Evolutionary conservation across 2,113 vertebrate species (phyloP).

Genomic region (Athene cunicularia): DNA sequence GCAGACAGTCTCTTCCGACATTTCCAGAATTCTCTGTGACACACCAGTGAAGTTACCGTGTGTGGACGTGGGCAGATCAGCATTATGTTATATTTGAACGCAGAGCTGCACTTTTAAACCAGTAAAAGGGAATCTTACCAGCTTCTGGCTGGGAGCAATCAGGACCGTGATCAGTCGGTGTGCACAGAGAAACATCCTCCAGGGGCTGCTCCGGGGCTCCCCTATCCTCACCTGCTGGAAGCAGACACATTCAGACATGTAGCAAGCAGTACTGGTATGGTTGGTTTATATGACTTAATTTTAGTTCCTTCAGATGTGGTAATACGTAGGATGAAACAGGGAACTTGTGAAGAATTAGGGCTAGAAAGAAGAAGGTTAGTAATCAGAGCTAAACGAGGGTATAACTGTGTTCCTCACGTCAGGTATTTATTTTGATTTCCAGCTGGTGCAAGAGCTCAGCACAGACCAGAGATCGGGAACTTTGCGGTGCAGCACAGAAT

Average conservation of each 20-base stretch:
- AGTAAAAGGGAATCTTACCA: background rate
- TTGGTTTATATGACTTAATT: background rate
- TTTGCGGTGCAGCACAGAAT: background rate
- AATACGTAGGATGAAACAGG: background rate
- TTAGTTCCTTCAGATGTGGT: background rate
- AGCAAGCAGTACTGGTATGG: background rate
- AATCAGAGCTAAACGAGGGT: background rate
- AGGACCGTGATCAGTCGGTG: background rate
- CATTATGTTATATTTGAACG: background rate
- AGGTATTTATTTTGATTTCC: background rate
- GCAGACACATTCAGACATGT: background rate
- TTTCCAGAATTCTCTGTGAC: background rate
- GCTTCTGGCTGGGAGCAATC: background rate
- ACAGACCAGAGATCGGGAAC: background rate
- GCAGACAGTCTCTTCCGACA: background rate
- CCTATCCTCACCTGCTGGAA: background rate
- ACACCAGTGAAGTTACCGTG: background rate
- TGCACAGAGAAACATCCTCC: background rate
- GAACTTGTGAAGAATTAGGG: background rate
- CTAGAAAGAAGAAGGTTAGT: background rate
- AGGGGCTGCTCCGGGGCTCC: background rate
- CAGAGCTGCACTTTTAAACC: background rate
- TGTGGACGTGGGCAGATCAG: background rate
- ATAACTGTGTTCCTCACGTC: rapidly evolving
- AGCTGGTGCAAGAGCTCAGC: background rate